A percentile compares a stretch with the other conserved stretches of the same genome.
These are phyloP conservation scores for Coleophora deauratella DNA, from an alignment of 2,888 invertebrate species.

Conservation along the genomic window DNA sequence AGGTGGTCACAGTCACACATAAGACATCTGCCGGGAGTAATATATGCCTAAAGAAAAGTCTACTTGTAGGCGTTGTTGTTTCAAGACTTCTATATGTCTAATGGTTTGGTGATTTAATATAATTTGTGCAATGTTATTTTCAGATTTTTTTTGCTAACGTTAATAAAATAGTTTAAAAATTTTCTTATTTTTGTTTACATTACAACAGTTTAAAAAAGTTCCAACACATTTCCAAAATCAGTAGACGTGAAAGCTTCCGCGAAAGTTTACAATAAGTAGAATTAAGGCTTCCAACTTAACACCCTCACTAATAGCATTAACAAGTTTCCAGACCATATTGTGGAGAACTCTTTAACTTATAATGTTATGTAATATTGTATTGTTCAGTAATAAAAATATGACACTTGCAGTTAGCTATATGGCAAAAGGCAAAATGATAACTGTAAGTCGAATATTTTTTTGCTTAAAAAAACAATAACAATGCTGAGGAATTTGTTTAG, in stretches of 20 bases:
- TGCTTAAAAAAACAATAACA: too few relatives aligned
- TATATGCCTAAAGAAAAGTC: slow-evolving; percentile 20
- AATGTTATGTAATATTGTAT: too few relatives aligned
- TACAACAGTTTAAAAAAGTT: too few relatives aligned
- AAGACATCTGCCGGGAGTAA: slow-evolving; percentile 15
- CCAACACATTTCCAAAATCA: too few relatives aligned
- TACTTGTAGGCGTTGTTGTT: slow-evolving; percentile 24
- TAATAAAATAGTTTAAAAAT: not conserved
- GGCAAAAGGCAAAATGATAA: too few relatives aligned
- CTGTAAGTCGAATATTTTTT: too few relatives aligned
- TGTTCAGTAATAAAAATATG: too few relatives aligned
- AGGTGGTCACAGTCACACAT: slow-evolving; percentile 10
- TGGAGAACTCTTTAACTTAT: slow-evolving; percentile 25
- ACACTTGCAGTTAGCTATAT: too few relatives aligned
- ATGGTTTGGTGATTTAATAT: too few relatives aligned
- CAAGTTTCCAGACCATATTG: slow-evolving; percentile 71
- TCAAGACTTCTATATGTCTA: slow-evolving; percentile 22
- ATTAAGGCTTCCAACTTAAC: slow-evolving; percentile 65
- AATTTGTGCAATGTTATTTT: slow-evolving; percentile 6
- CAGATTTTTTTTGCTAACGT: slow-evolving; percentile 11
- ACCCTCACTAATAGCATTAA: slow-evolving; percentile 69
- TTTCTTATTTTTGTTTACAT: slow-evolving; percentile 5
- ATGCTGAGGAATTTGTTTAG: too few relatives aligned
- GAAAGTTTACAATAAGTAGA: slow-evolving; percentile 64
- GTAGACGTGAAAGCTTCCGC: slow-evolving; percentile 15